These are phyloP conservation scores for Diaprepes abbreviatus DNA, from an alignment of 2,888 invertebrate genomes.

Conservation along the genomic window DNA sequence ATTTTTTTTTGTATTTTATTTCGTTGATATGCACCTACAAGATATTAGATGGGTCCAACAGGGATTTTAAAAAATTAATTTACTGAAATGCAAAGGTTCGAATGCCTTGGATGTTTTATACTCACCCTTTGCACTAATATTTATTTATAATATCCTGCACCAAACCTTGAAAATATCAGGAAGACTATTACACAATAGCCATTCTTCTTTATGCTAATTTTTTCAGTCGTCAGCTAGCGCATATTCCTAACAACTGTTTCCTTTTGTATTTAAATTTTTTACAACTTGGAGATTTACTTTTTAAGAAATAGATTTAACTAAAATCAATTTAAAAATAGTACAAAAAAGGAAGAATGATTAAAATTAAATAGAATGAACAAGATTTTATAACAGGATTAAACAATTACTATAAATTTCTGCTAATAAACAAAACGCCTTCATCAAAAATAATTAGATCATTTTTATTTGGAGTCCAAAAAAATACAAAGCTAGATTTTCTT, in stretches of 20 bases:
- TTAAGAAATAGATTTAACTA: background rate
- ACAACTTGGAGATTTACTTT: background rate
- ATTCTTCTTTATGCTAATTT: constrained; percentile 10
- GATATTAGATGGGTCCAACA: too few species aligned
- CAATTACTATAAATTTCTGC: too few species aligned
- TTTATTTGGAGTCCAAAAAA: too few species aligned
- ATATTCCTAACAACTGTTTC: background rate
- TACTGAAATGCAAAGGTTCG: background rate
- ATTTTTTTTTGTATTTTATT: too few species aligned
- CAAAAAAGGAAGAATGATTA: background rate
- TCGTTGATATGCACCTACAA: too few species aligned
- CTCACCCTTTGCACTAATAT: background rate
- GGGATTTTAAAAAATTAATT: too few species aligned
- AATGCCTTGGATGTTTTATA: constrained; percentile 3
- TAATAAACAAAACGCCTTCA: too few species aligned
- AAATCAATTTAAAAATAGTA: background rate
- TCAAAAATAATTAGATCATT: too few species aligned
- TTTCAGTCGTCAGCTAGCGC: background rate
- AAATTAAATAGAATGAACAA: too few species aligned
- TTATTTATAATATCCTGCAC: background rate
- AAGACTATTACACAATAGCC: constrained; percentile 6
- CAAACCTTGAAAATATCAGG: background rate
- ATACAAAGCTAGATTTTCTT: too few species aligned
- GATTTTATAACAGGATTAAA: too few species aligned
- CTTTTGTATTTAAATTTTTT: background rate